These are phyloP conservation scores for Patella caerulea DNA, from an alignment of 2,888 invertebrate genomes.

Conservation along the genomic window DNA sequence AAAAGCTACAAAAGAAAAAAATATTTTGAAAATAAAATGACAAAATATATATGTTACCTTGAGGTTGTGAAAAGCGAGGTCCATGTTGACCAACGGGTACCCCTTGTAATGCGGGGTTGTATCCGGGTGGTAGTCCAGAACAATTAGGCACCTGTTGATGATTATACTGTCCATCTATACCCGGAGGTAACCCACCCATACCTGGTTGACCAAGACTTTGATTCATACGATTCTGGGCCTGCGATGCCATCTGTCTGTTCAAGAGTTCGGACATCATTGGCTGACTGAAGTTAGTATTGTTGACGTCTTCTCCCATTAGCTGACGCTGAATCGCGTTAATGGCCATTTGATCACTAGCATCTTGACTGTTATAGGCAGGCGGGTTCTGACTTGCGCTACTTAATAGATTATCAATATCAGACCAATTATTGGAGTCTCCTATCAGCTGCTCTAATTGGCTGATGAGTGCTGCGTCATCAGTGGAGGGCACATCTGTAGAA, in stretches of 20 bases:
- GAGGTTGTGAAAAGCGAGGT: constrained; percentile 54
- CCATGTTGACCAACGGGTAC: constrained; percentile 48
- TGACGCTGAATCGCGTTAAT: constrained; percentile 92
- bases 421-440: constrained; percentile 46
- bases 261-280: constrained; percentile 29
- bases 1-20: no score
- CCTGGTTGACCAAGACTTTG: constrained; percentile 15
- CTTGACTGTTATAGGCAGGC: constrained; percentile 11
- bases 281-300: not conserved
- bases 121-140: constrained; percentile 42
- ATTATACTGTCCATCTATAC: not conserved
- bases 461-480: constrained; percentile 50
- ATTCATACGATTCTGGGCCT: constrained; percentile 26
- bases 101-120: constrained; percentile 31
- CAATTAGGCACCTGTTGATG: constrained; percentile 33
- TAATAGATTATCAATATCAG: constrained; percentile 52
- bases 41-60: constrained; percentile 41
- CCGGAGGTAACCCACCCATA: constrained; percentile 11
- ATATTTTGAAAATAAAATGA: no score
- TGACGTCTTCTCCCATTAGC: constrained; percentile 80
- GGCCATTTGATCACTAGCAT: constrained; percentile 79
- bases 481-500: constrained; percentile 25
- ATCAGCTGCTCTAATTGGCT: constrained; percentile 61
- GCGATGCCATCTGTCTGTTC: constrained; percentile 25
- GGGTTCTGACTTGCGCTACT: constrained; percentile 32